Evolutionary conservation across 2,888 invertebrate species (phyloP), one percentile per base, ranked within the genome.

Genomic region (Alcis repandata): DNA sequence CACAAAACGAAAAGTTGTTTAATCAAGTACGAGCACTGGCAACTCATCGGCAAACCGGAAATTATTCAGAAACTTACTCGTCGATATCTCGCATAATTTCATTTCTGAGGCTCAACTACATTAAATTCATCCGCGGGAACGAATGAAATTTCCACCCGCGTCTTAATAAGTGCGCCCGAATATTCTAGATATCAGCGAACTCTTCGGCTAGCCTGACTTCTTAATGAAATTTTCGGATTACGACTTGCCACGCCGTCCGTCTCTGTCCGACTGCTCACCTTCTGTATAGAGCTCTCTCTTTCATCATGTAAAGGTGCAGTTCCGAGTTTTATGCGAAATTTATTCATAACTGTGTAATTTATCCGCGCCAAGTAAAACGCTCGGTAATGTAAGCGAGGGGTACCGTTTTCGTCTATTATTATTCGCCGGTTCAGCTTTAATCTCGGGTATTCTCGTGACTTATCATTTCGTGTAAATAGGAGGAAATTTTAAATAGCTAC

Each of bases 261-360:
- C 88, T 73, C 83, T 72, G 68, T 88, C 85, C 52, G 61, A 68
- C 85, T 46, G 49, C 54, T 9, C 13, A 36, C 45, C 63, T 58
- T 36, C 67, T 68, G 74, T 79, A 84, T 77, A 71, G 63, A 65
- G 32, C 83, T 75, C 71, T 88, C 90, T 76, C 89, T 79, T 77
- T 90, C 86, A 71, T 76, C 85, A 79, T 88, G 88, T 88, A 85
- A 91, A 92, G 92, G 92, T 93, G 92, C 93, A 92, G 86, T 90
- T 82, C 81, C 74, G 86, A 92, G 90, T 92, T 93, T 93, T 93
- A 94, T 93, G 92, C 83, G 91, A 94, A 93, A 93, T 93, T 93
- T 94, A 94, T 94, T 94, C 94, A 94, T 94, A 93, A 93, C 93
- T 87, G 88, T 85, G 91, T 93, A 93, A 93, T 93, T 93, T 91